Conservation (phyloP, 2,113 vertebrate species). For the Mystacornis crossleyi region DNA sequence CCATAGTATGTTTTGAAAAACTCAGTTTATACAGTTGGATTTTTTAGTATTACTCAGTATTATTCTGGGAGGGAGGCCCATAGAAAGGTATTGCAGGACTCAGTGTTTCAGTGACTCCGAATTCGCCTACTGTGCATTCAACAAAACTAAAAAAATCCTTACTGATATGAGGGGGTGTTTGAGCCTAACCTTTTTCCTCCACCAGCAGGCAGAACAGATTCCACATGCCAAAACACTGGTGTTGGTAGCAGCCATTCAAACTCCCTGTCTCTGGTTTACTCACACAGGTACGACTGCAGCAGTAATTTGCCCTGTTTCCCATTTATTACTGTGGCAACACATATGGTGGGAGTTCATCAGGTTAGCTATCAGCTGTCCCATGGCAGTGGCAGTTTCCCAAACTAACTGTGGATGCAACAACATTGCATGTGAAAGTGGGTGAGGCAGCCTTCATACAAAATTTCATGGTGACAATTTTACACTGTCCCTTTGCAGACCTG, state of each 20-base stretch:
- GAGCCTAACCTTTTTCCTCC: background rate
- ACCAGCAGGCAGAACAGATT: background rate
- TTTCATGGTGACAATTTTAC: background rate
- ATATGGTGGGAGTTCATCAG: background rate
- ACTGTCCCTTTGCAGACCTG: background rate
- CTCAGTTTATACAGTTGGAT: background rate
- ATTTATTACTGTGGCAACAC: background rate
- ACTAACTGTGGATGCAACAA: background rate
- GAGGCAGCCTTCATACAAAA: background rate
- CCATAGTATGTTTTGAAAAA: background rate
- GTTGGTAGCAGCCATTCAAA: background rate
- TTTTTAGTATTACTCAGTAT: background rate
- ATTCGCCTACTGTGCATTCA: background rate
- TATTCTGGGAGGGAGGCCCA: background rate
- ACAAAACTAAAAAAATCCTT: background rate
- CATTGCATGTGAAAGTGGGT: background rate
- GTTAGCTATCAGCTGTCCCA: background rate
- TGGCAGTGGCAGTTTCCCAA: background rate
- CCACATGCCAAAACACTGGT: background rate
- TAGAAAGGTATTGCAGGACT: background rate
- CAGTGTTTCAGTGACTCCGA: background rate
- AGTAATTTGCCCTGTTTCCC: background rate
- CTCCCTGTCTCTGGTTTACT: background rate
- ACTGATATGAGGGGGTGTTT: background rate
- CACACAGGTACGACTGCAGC: rapidly evolving